A percentile compares a stretch with the other conserved stretches of the same genome.
Evolutionary conservation across 2,113 vertebrate genomes (phyloP).

Genomic region (Labeo catla): DNA sequence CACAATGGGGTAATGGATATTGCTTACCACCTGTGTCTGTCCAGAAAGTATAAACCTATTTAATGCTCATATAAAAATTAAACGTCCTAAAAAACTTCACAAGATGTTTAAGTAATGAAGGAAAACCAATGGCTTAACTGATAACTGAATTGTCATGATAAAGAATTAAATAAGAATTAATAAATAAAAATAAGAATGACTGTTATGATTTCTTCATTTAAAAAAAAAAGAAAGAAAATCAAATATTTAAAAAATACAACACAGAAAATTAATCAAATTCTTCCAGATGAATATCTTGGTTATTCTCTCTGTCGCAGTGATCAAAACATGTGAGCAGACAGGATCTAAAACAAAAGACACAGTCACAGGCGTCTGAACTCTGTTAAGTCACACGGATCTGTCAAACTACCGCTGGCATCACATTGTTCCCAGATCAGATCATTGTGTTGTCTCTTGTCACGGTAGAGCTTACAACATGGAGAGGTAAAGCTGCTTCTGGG

Average conservation of each 20-base stretch:
- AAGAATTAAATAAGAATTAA: too few species aligned
- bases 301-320: not conserved
- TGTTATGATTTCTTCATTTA: too few species aligned
- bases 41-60: not conserved
- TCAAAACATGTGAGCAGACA: constrained; percentile 39
- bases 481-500: constrained; percentile 24
- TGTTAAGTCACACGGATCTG: constrained; percentile 21
- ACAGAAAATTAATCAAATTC: not conserved
- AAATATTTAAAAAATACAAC: not conserved
- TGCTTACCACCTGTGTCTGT: not conserved
- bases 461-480: not conserved
- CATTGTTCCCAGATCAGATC: constrained; percentile 42
- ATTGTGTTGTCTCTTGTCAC: not conserved
- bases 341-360: constrained; percentile 46
- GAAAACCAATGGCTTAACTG: too few species aligned
- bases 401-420: not conserved
- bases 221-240: too few species aligned
- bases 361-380: constrained; percentile 11
- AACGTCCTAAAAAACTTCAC: too few species aligned
- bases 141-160: too few species aligned
- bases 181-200: too few species aligned
- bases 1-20: not conserved
- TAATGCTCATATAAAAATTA: not conserved
- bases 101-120: not conserved
- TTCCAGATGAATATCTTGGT: not conserved